Evolutionary conservation across 23 tunicate genomes (phyloP), one percentile per base, ranked within the genome.

Genomic region (Clavelina lepadiformis): DNA sequence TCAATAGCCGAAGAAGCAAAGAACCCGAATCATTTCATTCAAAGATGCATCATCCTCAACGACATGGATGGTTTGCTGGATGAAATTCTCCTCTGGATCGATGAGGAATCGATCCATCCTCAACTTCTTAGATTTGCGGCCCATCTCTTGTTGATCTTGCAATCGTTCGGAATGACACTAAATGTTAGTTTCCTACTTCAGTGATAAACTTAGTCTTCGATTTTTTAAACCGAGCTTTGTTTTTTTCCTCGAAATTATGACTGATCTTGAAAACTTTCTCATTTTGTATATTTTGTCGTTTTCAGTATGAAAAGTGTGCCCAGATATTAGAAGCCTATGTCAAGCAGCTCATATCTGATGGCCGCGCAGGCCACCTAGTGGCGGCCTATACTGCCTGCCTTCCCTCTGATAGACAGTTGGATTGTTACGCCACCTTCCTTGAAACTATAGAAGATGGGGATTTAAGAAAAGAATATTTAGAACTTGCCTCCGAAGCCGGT

Each of bases 61-160:
- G 79, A 77, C 51, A 75, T 81, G 18, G 58, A 71, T 27, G 65
- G 67, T n/a, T 35, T 89, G 47, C 33, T 81, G 18, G 79, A 81
- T 32, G 73, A 59, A 26, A 45, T 49, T 51, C 30, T 59, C 20
- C 3, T 31, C 2, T 81, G 97, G 89, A 8, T 81, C 44, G 67
- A 68, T 2, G 75, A 63, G 1, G 68, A 38, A 19, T 2, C n/a
- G 7, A 51, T 50, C 15, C 33, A 35, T 33, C 79, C 80, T n/a
- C 97, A 89, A 24, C 67, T 81, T 2, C 79, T 89, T n/a, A 61
- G 97, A 46, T 89, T 89, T 62, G 35, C 71, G 24, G 69, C 75
- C 35, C 97, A 89, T 63, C 69, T 89, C 1, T 33, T 89, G 7
- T 44, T 89, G 51, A 52, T 81, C 31, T 63, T 89, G 3, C 57